Percentiles rank a stretch among this genome's conserved stretches.
These are phyloP conservation scores for Drosophila repletoides DNA, from an alignment of 1,140 invertebrate genomes.

Conservation along the genomic window DNA sequence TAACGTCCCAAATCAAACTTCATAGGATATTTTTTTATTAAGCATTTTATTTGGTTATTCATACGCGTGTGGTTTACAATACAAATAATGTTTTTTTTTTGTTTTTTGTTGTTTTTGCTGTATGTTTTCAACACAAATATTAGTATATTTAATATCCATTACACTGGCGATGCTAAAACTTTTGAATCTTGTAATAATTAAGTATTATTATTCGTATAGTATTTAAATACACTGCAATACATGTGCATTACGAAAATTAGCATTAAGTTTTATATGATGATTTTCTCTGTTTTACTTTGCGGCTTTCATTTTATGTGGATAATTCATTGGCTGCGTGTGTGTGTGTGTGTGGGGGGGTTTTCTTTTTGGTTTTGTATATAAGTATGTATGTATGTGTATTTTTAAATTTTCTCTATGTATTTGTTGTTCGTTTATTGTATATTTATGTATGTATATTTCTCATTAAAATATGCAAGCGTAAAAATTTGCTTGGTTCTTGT, in stretches of 20 bases:
- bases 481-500: conserved; percentile 78
- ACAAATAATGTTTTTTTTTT: conserved; percentile 68
- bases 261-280: conserved; percentile 38
- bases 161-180: conserved; percentile 62
- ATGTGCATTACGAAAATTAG: conserved; percentile 72
- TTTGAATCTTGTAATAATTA: conserved; percentile 61
- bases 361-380: conserved; percentile 40
- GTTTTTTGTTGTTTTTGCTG: conserved; percentile 49
- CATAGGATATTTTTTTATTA: conserved; percentile 46
- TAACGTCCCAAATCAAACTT: not conserved
- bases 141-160: conserved; percentile 60
- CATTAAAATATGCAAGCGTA: conserved; percentile 77
- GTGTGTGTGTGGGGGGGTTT: conserved; percentile 17
- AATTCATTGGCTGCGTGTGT: conserved; percentile 15
- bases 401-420: conserved; percentile 71
- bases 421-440: conserved; percentile 59
- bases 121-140: conserved; percentile 77
- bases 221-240: conserved; percentile 54
- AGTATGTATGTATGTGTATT: conserved; percentile 43
- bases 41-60: conserved; percentile 81
- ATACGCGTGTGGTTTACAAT: conserved; percentile 81
- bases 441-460: conserved; percentile 58
- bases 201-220: conserved; percentile 39
- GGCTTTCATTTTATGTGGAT: conserved; percentile 27
- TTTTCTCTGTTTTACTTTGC: conserved; percentile 24